Evolutionary conservation across 2,888 invertebrate genomes (phyloP).

Genomic region (Creontiades dilutus): DNA sequence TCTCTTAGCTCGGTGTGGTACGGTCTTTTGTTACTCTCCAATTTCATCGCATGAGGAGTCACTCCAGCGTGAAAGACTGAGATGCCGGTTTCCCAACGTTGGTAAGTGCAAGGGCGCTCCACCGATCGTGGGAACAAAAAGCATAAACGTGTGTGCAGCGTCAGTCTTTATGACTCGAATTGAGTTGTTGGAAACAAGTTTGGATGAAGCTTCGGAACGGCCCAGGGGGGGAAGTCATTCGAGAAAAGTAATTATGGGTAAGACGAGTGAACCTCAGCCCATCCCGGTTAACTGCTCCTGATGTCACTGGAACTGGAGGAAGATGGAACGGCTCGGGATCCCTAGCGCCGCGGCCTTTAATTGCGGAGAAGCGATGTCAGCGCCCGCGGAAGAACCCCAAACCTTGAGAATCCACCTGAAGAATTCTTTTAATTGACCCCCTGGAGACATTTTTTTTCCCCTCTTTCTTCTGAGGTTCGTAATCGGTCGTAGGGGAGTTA

Average conservation of each 20-base stretch:
- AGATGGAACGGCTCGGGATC: constrained; percentile 44
- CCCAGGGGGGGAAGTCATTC: not conserved
- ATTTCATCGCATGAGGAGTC: not conserved
- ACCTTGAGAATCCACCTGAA: constrained; percentile 45
- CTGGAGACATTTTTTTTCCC: constrained; percentile 47
- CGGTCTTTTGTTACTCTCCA: not conserved
- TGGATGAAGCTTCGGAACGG: not conserved
- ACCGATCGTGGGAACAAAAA: constrained; percentile 25
- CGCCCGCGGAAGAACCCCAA: not conserved
- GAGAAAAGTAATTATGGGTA: constrained; percentile 45
- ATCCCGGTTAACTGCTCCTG: constrained; percentile 1
- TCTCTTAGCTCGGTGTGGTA: no score
- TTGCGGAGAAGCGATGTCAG: constrained; percentile 14
- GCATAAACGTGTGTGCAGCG: constrained; percentile 34
- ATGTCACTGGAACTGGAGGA: constrained; percentile 34
- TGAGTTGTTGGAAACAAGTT: constrained; percentile 52
- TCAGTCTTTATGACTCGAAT: constrained; percentile 47
- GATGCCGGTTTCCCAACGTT: not conserved
- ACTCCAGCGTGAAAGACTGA: not conserved
- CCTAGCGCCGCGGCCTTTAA: constrained; percentile 30
- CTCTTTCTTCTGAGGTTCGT: not conserved
- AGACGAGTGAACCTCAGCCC: constrained; percentile 2
- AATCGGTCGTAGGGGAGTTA: constrained; percentile 33
- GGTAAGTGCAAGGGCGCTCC: not conserved
- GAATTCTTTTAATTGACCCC: constrained; percentile 59